These are phyloP conservation scores for Sarcophaga peregrina DNA, from an alignment of 1,140 invertebrate genomes.

Conservation along the genomic window DNA sequence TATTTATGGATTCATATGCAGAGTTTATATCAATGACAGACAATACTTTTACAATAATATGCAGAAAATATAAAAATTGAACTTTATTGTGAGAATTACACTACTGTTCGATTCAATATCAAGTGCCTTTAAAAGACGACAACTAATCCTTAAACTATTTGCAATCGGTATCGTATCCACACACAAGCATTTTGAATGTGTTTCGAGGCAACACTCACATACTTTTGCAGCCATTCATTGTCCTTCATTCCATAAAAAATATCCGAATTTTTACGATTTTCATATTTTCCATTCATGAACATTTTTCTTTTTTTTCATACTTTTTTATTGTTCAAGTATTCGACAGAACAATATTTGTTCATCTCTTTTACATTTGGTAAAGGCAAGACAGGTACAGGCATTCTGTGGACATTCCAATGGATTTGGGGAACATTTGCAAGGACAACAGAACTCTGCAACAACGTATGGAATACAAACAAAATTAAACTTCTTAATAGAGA, in stretches of 20 bases:
- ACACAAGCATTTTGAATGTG: not conserved
- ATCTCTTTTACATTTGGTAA: constrained; percentile 5
- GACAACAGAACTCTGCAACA: not conserved
- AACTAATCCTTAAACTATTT: not conserved
- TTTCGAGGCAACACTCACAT: not conserved
- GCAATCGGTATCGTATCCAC: not conserved
- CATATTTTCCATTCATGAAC: not conserved
- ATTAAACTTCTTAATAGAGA: too few relatives aligned
- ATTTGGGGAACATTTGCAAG: not conserved
- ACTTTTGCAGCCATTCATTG: not conserved
- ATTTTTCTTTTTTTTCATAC: not conserved
- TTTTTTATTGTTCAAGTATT: not conserved
- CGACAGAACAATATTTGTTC: constrained; percentile 12
- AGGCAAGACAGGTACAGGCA: constrained; percentile 25
- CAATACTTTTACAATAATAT: too few relatives aligned
- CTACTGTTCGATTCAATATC: too few relatives aligned
- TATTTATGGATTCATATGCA: too few relatives aligned
- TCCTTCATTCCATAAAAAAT: not conserved
- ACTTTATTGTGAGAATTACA: too few relatives aligned
- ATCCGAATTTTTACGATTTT: not conserved
- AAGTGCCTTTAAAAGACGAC: not conserved
- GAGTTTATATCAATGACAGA: too few relatives aligned
- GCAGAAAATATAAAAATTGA: too few relatives aligned
- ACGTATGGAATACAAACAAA: too few relatives aligned
- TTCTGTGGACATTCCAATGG: constrained; percentile 1